A percentile compares a stretch with the other conserved stretches of the same genome.
These are phyloP conservation scores for Epinotia bilunana DNA, from an alignment of 2,888 invertebrate species.

Conservation along the genomic window DNA sequence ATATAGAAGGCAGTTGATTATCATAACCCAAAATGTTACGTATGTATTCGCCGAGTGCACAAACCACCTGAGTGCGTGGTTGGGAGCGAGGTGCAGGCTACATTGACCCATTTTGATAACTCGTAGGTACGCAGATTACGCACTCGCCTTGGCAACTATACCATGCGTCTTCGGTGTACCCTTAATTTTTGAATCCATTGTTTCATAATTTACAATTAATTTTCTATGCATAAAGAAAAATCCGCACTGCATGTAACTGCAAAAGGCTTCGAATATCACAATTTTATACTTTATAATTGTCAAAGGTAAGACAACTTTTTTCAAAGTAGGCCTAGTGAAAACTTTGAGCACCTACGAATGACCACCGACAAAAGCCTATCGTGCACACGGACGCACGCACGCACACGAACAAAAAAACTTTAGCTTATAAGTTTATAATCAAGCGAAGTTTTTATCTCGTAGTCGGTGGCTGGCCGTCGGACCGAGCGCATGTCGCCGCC, in stretches of 20 bases:
- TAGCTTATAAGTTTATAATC: slow-evolving; percentile 84
- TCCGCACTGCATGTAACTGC: background rate
- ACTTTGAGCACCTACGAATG: slow-evolving; percentile 60
- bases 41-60: slow-evolving; percentile 2
- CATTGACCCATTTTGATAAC: slow-evolving; percentile 84
- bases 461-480: slow-evolving; percentile 79
- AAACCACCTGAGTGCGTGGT: slow-evolving; percentile 62
- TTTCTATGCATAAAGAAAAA: background rate
- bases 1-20: too few species aligned
- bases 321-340: slow-evolving; percentile 66
- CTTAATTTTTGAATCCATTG: slow-evolving; percentile 16
- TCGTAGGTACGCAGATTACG: slow-evolving; percentile 75
- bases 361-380: slow-evolving; percentile 69
- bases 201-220: background rate
- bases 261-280: background rate
- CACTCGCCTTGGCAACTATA: slow-evolving; percentile 60
- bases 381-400: slow-evolving; percentile 72
- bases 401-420: slow-evolving; percentile 81
- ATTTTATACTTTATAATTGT: background rate
- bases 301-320: slow-evolving; percentile 1
- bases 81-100: slow-evolving; percentile 64
- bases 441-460: slow-evolving; percentile 83
- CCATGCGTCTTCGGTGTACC: slow-evolving; percentile 49
- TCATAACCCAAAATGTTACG: background rate
- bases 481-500: slow-evolving; percentile 75